Conservation (phyloP, 2,888 invertebrate genomes). For the Orchesellides sinensis region DNA sequence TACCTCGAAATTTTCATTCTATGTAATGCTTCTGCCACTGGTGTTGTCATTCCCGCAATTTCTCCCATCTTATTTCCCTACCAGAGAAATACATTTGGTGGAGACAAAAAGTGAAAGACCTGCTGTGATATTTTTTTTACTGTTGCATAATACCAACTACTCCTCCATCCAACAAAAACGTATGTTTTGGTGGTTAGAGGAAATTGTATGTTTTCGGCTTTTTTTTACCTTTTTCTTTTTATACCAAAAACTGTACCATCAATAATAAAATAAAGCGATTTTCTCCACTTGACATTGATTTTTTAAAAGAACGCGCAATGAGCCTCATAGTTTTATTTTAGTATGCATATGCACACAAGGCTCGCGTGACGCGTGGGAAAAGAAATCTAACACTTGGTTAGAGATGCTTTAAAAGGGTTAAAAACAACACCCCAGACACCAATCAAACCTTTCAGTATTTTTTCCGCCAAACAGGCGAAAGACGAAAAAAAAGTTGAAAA, state of each 20-base stretch:
- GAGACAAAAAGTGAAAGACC: no score
- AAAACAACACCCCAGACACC: slow-evolving; percentile 53
- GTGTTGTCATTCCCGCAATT: neutral
- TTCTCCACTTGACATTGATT: slow-evolving; percentile 42
- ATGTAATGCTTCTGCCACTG: neutral
- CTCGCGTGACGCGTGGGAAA: no score
- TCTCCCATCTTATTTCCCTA: no score
- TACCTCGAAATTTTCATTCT: neutral
- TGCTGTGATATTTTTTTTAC: neutral
- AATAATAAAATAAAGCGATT: slow-evolving; percentile 13
- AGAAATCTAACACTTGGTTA: no score
- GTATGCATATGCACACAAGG: no score
- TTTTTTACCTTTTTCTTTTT: neutral
- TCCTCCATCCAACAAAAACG: no score
- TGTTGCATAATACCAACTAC: no score
- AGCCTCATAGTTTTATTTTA: no score
- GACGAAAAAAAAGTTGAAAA: neutral
- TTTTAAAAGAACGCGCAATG: neutral
- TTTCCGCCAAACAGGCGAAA: neutral
- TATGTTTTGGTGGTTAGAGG: neutral
- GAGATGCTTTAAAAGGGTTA: no score
- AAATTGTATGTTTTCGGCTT: neutral
- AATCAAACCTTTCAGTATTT: slow-evolving; percentile 47
- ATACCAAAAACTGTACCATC: neutral
- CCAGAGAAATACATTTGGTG: no score